A percentile compares a stretch with the other conserved stretches of the same genome.
Conservation (phyloP, 2,888 invertebrate genomes). For the Diarsia mendica region DNA sequence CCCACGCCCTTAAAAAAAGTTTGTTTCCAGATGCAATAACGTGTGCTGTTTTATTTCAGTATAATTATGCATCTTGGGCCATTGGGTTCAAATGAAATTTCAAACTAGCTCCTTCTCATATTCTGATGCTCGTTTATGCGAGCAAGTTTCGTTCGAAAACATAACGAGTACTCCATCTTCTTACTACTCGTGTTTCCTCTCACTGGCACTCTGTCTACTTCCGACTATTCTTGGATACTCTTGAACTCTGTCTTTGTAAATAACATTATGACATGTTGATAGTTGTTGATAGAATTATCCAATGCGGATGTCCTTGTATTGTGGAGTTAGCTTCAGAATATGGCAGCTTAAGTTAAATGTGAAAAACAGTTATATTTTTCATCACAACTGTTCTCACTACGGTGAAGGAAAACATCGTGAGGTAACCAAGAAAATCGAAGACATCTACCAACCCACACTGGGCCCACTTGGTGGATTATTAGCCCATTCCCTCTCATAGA, state of each 20-base stretch:
- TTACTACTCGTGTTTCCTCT: conserved; percentile 33
- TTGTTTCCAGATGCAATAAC: not conserved
- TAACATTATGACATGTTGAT: conserved; percentile 67
- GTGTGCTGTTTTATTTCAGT: not conserved
- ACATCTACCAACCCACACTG: too few species aligned
- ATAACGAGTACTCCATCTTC: conserved; percentile 15
- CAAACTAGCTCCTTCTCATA: not conserved
- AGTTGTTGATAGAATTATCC: conserved; percentile 74
- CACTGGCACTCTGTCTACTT: conserved; percentile 51
- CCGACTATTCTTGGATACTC: conserved; percentile 60
- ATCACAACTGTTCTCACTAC: not conserved
- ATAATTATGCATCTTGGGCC: too few species aligned
- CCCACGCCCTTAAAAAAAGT: not conserved
- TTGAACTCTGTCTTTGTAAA: conserved; percentile 65
- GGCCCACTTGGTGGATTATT: too few species aligned
- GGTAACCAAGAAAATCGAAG: too few species aligned
- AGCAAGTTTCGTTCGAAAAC: not conserved
- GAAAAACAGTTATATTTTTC: not conserved
- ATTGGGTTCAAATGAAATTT: not conserved
- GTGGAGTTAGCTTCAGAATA: conserved; percentile 58
- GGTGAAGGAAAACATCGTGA: too few species aligned
- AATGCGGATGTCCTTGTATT: conserved; percentile 63
- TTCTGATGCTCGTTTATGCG: not conserved
- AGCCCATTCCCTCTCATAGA: too few species aligned
- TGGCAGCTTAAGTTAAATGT: conserved; percentile 16